Evolutionary conservation across 1,140 invertebrate genomes (phyloP).

Genomic region (Lepidostoma basale): DNA sequence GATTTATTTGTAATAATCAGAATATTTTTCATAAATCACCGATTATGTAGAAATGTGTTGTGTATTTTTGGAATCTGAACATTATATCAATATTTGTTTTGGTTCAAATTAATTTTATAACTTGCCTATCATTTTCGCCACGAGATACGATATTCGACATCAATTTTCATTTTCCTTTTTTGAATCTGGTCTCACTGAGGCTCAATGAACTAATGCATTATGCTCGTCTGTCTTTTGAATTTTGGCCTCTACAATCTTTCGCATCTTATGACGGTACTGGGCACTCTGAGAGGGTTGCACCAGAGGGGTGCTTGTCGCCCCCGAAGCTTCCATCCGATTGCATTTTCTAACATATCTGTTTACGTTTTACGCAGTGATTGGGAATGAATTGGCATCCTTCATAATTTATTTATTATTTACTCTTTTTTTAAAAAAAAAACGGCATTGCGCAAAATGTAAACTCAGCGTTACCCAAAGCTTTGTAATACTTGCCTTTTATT

Average conservation of each 20-base stretch:
- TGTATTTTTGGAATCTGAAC: too few relatives aligned
- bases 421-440: too few relatives aligned
- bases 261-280: conserved; percentile 2
- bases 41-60: too few relatives aligned
- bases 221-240: conserved; percentile 20
- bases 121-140: too few relatives aligned
- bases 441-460: conserved; percentile 31
- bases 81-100: too few relatives aligned
- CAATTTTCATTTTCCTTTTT: too few relatives aligned
- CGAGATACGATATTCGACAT: too few relatives aligned
- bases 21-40: too few relatives aligned
- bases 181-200: too few relatives aligned
- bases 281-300: background rate
- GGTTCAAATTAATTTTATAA: too few relatives aligned
- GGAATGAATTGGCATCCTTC: conserved; percentile 5
- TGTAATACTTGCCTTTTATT: background rate
- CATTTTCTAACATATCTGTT: background rate
- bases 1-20: too few relatives aligned
- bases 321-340: conserved; percentile 30
- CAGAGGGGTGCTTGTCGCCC: conserved; percentile 30
- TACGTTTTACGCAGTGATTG: conserved; percentile 22
- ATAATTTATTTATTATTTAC: too few relatives aligned
- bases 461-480: background rate
- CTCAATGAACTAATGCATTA: background rate
- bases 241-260: conserved; percentile 1